Base-by-base conservation (phyloP, 2,888 invertebrate genomes). In the Idaea aversata region DNA sequence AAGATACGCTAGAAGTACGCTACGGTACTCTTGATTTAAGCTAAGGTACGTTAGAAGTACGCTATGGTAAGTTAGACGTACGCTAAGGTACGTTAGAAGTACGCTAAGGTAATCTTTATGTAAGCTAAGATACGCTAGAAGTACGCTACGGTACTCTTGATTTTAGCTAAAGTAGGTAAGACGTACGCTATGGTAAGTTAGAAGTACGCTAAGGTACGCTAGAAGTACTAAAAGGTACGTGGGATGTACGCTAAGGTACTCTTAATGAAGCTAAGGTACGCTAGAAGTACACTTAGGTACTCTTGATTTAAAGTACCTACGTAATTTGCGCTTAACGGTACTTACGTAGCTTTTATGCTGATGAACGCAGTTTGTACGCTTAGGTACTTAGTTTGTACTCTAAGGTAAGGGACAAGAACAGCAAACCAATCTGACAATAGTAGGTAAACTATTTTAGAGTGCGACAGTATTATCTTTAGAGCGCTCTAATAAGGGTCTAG, bases 1-100 rank as follows among this genome's bases (percentile, higher is more conserved):
- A 38, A 38, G 38, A 5, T 2, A 38, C 38, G 10, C 6, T 13
- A 5, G 38, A 38, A 38, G 38, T 38, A 5, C 2, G 6, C 4
- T 38, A 13, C 6, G n/a, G 84, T 89, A 89, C 86, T 82, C 83
- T 34, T 59, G 15, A 72, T 70, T 61, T 62, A 64, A 57, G 34
- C 61, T 15, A 59, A 64, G 34, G 47, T 47, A 47, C 47, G 47
- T 13, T 4, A 0, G 47, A 3, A 25, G 25, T 47, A 47, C 47
- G 10, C 4, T 47, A 13, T 0, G 47, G 47, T 7, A 10, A 5
- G 7, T 13, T 47, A 10, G 47, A 10, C 4, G 47, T 47, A 47
- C 47, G 47, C 47, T 47, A 47, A 47, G 47, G 10, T 47, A 47
- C 10, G 47, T 13, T 47, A 10, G 47, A 10, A 13, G 10, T 47